Conservation (phyloP, 2,797 vertebrate genomes). For the Lacerta viridis region DNA sequence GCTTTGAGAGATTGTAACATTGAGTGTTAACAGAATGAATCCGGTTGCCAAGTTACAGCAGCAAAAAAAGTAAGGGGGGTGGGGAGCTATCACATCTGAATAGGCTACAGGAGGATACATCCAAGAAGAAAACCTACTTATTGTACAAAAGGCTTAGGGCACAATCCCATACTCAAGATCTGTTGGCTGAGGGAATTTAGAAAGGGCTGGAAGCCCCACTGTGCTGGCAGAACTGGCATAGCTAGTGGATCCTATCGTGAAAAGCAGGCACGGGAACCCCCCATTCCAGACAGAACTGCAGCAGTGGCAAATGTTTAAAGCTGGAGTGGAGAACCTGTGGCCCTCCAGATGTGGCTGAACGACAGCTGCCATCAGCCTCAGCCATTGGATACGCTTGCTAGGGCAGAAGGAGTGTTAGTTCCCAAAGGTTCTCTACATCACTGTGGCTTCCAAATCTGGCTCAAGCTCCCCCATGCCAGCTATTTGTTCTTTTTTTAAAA, state of each 20-base stretch:
- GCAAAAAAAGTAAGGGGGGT: neutral
- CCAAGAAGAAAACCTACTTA: slow-evolving; percentile 76
- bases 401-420: neutral
- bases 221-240: neutral
- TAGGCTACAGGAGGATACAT: slow-evolving; percentile 78
- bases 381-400: too few species aligned
- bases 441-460: too few species aligned
- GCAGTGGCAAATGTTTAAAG: neutral
- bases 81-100: slow-evolving; percentile 80
- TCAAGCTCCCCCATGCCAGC: too few species aligned
- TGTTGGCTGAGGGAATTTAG: neutral
- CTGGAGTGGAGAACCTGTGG: neutral
- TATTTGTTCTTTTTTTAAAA: too few species aligned
- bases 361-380: too few species aligned
- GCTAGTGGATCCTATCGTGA: neutral
- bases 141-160: slow-evolving; percentile 66
- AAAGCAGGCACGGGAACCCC: neutral
- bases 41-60: slow-evolving; percentile 87
- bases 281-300: neutral
- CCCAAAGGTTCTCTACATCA: neutral
- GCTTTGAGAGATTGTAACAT: slow-evolving; percentile 82
- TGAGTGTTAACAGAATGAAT: slow-evolving; percentile 84
- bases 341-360: too few species aligned
- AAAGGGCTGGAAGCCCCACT: too few species aligned
- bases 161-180: slow-evolving; percentile 46